These are phyloP conservation scores for Clinocottus analis DNA, from an alignment of 2,113 vertebrate species.

Conservation along the genomic window DNA sequence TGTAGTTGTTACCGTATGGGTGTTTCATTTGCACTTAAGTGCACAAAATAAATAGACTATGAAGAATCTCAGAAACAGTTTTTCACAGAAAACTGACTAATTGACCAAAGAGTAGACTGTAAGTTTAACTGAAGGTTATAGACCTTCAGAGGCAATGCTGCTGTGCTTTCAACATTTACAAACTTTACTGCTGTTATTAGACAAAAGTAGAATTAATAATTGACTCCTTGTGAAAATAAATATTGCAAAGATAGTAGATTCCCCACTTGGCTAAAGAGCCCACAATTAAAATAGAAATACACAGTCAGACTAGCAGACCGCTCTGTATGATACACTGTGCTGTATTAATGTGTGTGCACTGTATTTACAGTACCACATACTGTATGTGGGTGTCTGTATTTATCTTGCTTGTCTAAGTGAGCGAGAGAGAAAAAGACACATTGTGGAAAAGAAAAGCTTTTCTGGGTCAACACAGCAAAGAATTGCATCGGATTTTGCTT, in stretches of 20 bases:
- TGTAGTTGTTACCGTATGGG: constrained; percentile 30
- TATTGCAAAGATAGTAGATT: neutral
- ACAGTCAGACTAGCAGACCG: neutral
- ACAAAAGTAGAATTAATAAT: neutral
- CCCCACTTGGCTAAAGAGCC: neutral
- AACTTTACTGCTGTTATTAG: constrained; percentile 1
- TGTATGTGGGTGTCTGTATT: constrained; percentile 31
- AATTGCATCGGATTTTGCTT: constrained; percentile 48
- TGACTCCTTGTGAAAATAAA: neutral
- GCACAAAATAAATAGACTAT: constrained; percentile 40
- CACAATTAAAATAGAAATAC: neutral
- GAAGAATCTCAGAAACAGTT: constrained; percentile 9
- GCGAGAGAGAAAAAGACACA: neutral
- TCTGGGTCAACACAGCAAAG: constrained; percentile 66
- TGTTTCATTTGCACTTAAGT: constrained; percentile 53
- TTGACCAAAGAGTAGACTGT: neutral
- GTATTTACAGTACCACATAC: constrained; percentile 23
- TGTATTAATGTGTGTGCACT: neutral
- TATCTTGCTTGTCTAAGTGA: constrained; percentile 11
- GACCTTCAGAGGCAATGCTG: neutral
- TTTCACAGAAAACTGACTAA: constrained; percentile 1
- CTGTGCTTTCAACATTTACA: neutral
- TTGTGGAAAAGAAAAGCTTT: constrained; percentile 51
- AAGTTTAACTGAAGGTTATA: neutral
- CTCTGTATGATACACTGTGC: neutral